These are phyloP conservation scores for Idaea straminata DNA, from an alignment of 2,888 invertebrate species.

Conservation along the genomic window DNA sequence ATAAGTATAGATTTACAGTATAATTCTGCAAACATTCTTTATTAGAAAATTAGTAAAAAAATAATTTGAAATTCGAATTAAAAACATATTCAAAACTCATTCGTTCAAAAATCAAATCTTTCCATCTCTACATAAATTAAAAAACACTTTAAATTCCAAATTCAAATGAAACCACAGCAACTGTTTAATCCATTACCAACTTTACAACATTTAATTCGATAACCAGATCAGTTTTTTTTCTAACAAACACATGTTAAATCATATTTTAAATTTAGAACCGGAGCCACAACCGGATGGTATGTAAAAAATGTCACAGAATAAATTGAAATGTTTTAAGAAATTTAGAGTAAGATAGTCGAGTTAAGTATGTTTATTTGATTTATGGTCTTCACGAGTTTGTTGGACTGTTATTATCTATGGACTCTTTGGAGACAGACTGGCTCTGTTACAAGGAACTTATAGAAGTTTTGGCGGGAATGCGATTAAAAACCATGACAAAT, in stretches of 20 bases:
- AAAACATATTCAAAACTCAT: neutral
- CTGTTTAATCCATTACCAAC: neutral
- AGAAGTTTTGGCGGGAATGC: too few species aligned
- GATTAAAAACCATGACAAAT: too few species aligned
- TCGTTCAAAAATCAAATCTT: neutral
- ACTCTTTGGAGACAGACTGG: too few species aligned
- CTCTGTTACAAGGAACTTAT: too few species aligned
- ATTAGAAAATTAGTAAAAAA: too few species aligned
- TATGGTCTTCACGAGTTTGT: neutral
- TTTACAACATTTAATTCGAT: neutral
- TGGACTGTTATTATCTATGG: neutral
- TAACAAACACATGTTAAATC: constrained; percentile 53
- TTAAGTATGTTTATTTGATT: neutral
- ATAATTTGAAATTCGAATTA: neutral
- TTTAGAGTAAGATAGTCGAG: neutral
- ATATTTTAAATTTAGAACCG: constrained; percentile 52
- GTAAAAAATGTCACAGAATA: constrained; percentile 31
- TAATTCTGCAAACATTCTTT: too few species aligned
- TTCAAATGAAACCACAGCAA: neutral
- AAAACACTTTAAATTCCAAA: neutral
- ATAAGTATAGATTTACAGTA: too few species aligned
- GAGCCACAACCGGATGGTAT: constrained; percentile 48
- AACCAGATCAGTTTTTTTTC: constrained; percentile 26
- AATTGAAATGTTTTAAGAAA: neutral
- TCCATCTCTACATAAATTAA: neutral